Base-by-base conservation (phyloP, 1,140 invertebrate genomes). In the Hesperophylax magnus region DNA sequence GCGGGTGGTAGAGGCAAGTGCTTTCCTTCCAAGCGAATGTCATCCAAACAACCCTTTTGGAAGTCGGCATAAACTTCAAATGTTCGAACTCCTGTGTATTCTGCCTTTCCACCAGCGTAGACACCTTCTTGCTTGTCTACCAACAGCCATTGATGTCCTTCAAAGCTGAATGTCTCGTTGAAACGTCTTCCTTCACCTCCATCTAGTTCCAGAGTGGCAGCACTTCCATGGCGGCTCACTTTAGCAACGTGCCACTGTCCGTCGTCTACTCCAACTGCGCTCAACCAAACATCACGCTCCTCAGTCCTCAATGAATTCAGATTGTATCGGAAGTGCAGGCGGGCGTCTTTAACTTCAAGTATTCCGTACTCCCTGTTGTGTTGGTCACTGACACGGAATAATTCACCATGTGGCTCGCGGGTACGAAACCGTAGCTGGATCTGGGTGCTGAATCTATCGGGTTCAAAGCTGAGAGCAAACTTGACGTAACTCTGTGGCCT, bases 241-340 rank as follows among this genome's bases (percentile, higher is more conserved):
- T 95, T 93, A 0, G 97, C 97, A 9, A 96, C 96, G 87, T 99
- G 98, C 98, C 98, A 99, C 85, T 98, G 97, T 14, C 98, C 98
- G 89, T 99, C 97, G 86, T 98, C 96, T 1, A 98, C 97, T 3
- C 94, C 92, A 17, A 98, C 94, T 39, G 96, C 93, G 76, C 95
- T 96, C 14, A 99, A 90, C 94, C 96, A 97, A 77, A 99, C 94
- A 86, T 97, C 95, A 85, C 94, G 92, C 88, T 98, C 96, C 88
- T 98, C 96, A 9, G 96, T 95, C 81, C 96, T 92, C 82, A 97
- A 88, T 31, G 96, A 97, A 86, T 98, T 98, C 15, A 99, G 87
- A 88, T 99, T 98, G 86, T 96, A 99, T 72, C 96, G 92, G 91
- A 98, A 98, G 84, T 97, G 94, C 22, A 99, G 89, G 81, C 95